Evolutionary conservation across 2,888 invertebrate species (phyloP), one percentile per base, ranked within the genome.

Genomic region (Oconnorella tubifera): DNA sequence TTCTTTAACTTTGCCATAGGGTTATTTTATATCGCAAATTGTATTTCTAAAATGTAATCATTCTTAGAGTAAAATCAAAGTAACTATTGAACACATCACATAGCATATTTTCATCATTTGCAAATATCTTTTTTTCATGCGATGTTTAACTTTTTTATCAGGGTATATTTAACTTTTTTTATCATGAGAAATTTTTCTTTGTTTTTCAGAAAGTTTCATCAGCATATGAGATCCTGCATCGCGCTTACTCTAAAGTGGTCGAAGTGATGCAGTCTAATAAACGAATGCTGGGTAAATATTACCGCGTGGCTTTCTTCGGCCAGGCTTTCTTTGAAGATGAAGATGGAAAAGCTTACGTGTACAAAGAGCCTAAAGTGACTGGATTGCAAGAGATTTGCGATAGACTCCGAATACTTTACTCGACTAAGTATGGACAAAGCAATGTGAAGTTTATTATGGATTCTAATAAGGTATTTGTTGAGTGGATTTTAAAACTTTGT

Each of bases 351-450:
- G 93, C 96, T 79, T 97, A 91, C 79, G 89, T 97, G 70, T 98
- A 97, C 81, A 95, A 96, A 79, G 96, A 97, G 78, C 94, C 95
- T 0, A 96, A 96, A 83, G 86, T 96, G 40, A 97, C 96, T 1
- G 90, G 92, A 0, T 85, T 98, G 33, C 90, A 95, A 70, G 97
- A 96, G 83, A 91, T 96, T 68, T 92, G 94, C 0, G 94, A 95
- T 77, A 86, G 93, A 63, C 85, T 97, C 53, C 87, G 88, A 70
- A 89, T 87, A 68, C 88, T 91, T 75, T 94, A 92, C 79, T 88
- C 89, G 69, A 89, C 90, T 70, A 93, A 94, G 80, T 92, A 91
- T 80, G 94, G 95, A 1, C 85, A 86, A 51, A 92, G 90, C 72
- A 88, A 88, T 67, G 91, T 96, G 2, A 91, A 91, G 82, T 89